These are phyloP conservation scores for Siphamia tubifer DNA, from an alignment of 2,113 vertebrate genomes.

Conservation along the genomic window DNA sequence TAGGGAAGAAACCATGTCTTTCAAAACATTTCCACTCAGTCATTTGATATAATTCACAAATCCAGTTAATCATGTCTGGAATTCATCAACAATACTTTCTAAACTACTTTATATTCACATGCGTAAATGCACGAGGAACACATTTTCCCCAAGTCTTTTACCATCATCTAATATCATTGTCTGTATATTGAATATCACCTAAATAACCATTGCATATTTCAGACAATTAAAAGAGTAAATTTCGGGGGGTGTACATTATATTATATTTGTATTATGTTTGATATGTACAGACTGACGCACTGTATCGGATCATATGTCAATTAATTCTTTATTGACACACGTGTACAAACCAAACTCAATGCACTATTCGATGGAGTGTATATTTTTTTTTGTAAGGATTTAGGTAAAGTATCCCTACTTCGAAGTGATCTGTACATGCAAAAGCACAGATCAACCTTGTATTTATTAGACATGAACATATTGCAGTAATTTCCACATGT, in stretches of 20 bases:
- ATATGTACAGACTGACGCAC: neutral
- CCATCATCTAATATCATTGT: neutral
- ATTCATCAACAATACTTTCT: neutral
- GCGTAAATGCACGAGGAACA: neutral
- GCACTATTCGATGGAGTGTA: no score
- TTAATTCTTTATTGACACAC: no score
- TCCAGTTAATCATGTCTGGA: neutral
- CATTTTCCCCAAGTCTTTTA: neutral
- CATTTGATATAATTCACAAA: neutral
- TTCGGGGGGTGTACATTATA: neutral
- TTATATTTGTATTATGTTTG: neutral
- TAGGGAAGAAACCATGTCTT: neutral
- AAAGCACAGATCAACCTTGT: no score
- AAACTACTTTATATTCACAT: conserved; percentile 6
- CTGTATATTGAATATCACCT: neutral
- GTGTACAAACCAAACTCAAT: no score
- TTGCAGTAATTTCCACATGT: no score
- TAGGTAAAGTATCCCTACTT: no score
- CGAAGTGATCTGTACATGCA: no score
- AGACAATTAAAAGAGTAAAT: neutral
- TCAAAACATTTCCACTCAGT: neutral
- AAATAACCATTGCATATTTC: neutral
- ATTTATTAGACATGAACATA: no score
- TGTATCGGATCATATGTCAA: neutral
- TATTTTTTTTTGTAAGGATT: no score